These are phyloP conservation scores for Ischnura elegans DNA, from an alignment of 2,888 invertebrate species.

Conservation along the genomic window DNA sequence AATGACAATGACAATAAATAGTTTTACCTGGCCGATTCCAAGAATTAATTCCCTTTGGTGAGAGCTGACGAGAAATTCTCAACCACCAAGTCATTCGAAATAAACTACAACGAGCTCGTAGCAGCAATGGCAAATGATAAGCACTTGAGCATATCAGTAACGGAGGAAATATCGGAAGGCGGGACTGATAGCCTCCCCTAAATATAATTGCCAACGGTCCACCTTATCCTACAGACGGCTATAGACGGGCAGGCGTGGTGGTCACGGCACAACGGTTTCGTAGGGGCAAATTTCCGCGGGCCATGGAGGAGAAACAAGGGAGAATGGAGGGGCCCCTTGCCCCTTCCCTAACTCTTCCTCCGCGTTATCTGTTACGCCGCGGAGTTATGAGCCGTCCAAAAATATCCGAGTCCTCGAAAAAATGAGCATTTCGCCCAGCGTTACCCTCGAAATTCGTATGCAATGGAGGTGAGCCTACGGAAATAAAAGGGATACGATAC, in stretches of 20 bases:
- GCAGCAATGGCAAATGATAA: too few relatives aligned
- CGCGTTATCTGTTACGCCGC: not conserved
- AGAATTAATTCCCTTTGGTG: too few relatives aligned
- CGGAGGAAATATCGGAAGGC: too few relatives aligned
- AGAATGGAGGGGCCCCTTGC: not conserved
- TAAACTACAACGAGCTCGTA: too few relatives aligned
- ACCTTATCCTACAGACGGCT: not conserved
- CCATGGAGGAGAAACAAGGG: not conserved
- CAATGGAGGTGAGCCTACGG: not conserved
- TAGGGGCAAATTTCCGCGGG: not conserved
- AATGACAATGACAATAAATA: too few relatives aligned
- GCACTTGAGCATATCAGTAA: too few relatives aligned
- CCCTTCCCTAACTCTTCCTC: not conserved
- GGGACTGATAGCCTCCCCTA: too few relatives aligned
- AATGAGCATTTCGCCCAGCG: not conserved
- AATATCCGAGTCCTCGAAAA: conserved; percentile 34
- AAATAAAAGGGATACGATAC: conserved; percentile 25
- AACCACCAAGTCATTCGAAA: too few relatives aligned
- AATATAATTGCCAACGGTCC: too few relatives aligned
- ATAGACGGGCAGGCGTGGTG: not conserved
- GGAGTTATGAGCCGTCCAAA: conserved; percentile 21
- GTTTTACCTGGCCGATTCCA: too few relatives aligned
- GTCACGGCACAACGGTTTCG: not conserved
- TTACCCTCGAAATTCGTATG: conserved; percentile 40
- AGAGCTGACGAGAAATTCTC: too few relatives aligned